Base-by-base conservation (phyloP, 1,140 invertebrate species). In the Copidosoma floridanum region DNA sequence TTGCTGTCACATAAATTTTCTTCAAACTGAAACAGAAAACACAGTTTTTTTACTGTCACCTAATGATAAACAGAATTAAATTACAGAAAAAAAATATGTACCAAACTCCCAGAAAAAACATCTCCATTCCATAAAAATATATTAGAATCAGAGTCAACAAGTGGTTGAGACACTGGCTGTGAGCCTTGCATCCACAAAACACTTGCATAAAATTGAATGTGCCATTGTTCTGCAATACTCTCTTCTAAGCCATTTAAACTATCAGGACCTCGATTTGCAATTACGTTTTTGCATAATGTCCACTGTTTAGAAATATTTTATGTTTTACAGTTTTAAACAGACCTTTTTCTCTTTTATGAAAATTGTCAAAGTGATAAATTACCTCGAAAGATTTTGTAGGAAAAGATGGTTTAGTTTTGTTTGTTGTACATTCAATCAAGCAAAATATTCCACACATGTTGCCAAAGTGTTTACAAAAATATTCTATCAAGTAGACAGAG, bases 81-180 rank as follows among this genome's bases (percentile, higher is more conserved):
- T 40, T 0, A 11, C 6, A 23, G 26, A 12, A 27, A 27, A 24
- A 56, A 51, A 10, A 37, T 46, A 65, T 67, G 68, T 73, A 79
- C 76, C 52, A 78, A 64, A 38, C 67, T 64, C 50, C 84, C 83
- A 68, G 77, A 82, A 74, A 89, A 93, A 59, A 92, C 80, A 80
- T 94, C 91, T 52, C 91, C 92, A 82, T 94, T 94, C 85, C 89
- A 94, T 12, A 91, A 69, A 37, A 94, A 72, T 57, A 86, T 68
- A 68, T 86, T 86, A 24, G 85, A 81, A 40, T 76, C 65, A 3
- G 68, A 62, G 71, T 85, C 79, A 23, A 81, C 50, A n/a, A 81
- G 61, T 4, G 90, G 90, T 74, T 93, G 91, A 41, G 65, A 53
- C 35, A 73, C 79, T 20, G 83, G 61, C 10, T 71, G 23, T 2